These are phyloP conservation scores for Empis stercorea DNA, from an alignment of 2,888 invertebrate species.

Conservation along the genomic window DNA sequence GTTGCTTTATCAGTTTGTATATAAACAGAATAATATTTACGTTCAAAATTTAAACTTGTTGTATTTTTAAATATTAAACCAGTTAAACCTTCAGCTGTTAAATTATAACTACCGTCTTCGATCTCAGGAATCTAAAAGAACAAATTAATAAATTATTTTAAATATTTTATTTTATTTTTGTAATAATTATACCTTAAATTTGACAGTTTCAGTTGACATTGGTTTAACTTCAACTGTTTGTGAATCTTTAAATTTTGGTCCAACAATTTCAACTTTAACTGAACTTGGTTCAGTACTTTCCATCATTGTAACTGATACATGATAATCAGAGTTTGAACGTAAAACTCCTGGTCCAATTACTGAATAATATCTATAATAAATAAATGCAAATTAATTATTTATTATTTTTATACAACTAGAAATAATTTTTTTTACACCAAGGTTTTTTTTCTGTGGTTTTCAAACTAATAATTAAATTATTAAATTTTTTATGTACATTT, in stretches of 20 bases:
- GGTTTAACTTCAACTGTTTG: slow-evolving; percentile 57
- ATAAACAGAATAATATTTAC: slow-evolving; percentile 57
- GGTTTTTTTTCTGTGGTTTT: no score
- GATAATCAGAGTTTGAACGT: slow-evolving; percentile 70
- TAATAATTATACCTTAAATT: slow-evolving; percentile 48
- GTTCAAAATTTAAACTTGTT: slow-evolving; percentile 57
- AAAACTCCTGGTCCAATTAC: slow-evolving; percentile 68
- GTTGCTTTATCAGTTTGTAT: slow-evolving; percentile 87
- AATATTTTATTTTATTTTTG: no score
- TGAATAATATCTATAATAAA: slow-evolving; percentile 42
- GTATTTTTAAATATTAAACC: slow-evolving; percentile 62
- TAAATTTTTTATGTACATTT: no score
- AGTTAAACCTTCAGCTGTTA: slow-evolving; percentile 43
- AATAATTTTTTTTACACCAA: no score
- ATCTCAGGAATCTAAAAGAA: slow-evolving; percentile 17
- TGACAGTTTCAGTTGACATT: slow-evolving; percentile 54
- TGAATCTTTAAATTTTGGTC: slow-evolving; percentile 54
- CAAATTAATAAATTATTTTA: neutral
- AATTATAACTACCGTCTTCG: slow-evolving; percentile 22
- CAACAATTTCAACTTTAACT: slow-evolving; percentile 60
- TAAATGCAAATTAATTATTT: neutral
- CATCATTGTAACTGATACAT: slow-evolving; percentile 56
- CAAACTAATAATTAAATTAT: no score
- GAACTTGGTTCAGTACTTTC: slow-evolving; percentile 41
- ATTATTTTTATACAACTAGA: no score